phyloP scores from a whole-genome alignment of 2,113 vertebrate genomes.

The Rousettus leschenaultii region DNA sequence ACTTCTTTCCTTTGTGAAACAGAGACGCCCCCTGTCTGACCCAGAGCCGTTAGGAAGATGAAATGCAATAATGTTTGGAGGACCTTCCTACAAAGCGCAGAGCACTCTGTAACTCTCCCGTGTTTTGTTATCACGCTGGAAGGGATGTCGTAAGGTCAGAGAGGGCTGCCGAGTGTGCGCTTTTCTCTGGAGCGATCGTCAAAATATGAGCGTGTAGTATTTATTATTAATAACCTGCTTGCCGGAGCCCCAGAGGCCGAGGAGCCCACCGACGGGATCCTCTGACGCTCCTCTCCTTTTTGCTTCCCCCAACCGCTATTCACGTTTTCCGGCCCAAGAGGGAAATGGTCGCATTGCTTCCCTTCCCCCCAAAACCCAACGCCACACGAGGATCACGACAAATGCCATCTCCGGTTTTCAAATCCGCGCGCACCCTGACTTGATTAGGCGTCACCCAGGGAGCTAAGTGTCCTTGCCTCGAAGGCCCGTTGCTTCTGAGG shows the following conservation, averaged over 20 bases:
- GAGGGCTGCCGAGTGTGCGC: neutral
- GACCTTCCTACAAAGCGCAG: neutral
- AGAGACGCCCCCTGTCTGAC: neutral
- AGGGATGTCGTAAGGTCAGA: slow-evolving; percentile 45
- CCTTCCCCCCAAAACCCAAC: neutral
- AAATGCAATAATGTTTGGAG: neutral
- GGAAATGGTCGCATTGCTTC: neutral
- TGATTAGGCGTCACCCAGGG: slow-evolving; percentile 9
- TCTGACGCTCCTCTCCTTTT: neutral
- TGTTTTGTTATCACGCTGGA: slow-evolving; percentile 12
- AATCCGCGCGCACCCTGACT: slow-evolving; percentile 20
- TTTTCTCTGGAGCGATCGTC: slow-evolving; percentile 44
- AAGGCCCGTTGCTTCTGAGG: slow-evolving; percentile 26
- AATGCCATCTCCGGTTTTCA: slow-evolving; percentile 56
- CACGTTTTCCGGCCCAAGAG: neutral
- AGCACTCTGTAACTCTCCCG: neutral
- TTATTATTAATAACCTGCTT: slow-evolving; percentile 61
- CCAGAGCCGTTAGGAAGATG: neutral
- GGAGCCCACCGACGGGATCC: slow-evolving; percentile 3
- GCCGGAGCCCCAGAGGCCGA: neutral
- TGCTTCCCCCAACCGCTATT: neutral
- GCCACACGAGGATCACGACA: neutral
- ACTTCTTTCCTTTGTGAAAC: neutral
- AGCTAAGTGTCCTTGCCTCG: neutral
- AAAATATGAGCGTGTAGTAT: slow-evolving; percentile 61